Evolutionary conservation across 1,140 invertebrate genomes (phyloP), one percentile per base, ranked within the genome.

Genomic region (Notospermus geniculatus): DNA sequence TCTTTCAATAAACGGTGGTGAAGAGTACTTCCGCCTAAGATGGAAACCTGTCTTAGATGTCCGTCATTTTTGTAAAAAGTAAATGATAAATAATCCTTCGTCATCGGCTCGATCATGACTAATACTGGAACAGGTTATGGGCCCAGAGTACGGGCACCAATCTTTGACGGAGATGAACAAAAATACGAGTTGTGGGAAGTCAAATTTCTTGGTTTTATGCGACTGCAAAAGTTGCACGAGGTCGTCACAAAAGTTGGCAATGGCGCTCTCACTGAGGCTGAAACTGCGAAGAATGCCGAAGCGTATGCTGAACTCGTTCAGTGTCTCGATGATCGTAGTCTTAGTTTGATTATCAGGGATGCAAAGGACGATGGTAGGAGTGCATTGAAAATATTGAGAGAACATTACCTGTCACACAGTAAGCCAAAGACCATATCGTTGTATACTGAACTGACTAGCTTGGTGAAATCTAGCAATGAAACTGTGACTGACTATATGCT

Each of bases 131-230:
- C 62, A 64, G 53, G 57, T 62, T 64, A 64, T 58, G 60, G 54
- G 60, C 46, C 5, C 46, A 4, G 25, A 7, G 5, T 5, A 7
- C 46, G 54, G 19, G 39, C 58, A 2, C 1, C 54, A n/a, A n/a
- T n/a, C 9, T 65, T 65, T 46, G 50, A 67, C 54, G 66, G 66
- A 13, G 59, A 65, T 62, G 66, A 67, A 50, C 36, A 23, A 32
- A 60, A 64, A n/a, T 67, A 64, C 53, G 59, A 65, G 25, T 46
- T 61, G n/a, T 68, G 66, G 66, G 64, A 66, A 32, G 32, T 53
- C 5, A 68, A 68, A 30, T 68, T 65, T 56, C 43, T 59, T 17
- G 57, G 46, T 0, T 56, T 55, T 41, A 61, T 68, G 59, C 56
- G 50, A 55, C 15, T 68, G 1, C n/a, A 57, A 30, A 58, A 59